Conservation (phyloP, 1,140 invertebrate species). For the Aphelenchoides besseyi region DNA sequence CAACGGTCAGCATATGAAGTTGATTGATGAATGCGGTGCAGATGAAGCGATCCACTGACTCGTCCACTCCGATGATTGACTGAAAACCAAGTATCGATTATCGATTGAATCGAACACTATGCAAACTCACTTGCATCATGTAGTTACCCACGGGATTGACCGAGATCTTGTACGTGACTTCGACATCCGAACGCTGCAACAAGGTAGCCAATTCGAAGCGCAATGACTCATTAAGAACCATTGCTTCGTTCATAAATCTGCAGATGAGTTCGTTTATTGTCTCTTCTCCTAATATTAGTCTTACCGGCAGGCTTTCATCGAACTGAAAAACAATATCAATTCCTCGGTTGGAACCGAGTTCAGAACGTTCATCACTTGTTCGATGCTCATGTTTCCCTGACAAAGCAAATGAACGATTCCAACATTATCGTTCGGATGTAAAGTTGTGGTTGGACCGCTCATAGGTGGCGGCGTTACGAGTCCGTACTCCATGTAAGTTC, state of each 20-base stretch:
- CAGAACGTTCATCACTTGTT: not conserved
- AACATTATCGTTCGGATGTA: not conserved
- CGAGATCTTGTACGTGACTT: not conserved
- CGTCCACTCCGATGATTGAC: not conserved
- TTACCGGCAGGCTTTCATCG: not conserved
- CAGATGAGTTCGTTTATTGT: not conserved
- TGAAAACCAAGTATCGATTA: not conserved
- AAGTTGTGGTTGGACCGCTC: not conserved
- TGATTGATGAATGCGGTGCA: not conserved
- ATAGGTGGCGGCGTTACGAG: not conserved
- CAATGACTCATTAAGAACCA: not conserved
- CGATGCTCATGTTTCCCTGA: not conserved
- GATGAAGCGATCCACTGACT: not conserved
- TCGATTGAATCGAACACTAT: not conserved
- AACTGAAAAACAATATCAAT: not conserved
- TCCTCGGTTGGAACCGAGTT: not conserved
- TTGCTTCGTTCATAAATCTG: not conserved
- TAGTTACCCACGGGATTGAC: not conserved
- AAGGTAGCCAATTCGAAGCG: not conserved
- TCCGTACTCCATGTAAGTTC: too few relatives aligned
- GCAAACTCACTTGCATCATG: constrained; percentile 1
- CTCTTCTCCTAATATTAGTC: too few relatives aligned
- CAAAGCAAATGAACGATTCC: not conserved
- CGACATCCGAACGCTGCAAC: not conserved
- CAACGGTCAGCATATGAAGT: not conserved